Evolutionary conservation across 2,797 vertebrate genomes (phyloP).

Genomic region (Cyprinella venusta): DNA sequence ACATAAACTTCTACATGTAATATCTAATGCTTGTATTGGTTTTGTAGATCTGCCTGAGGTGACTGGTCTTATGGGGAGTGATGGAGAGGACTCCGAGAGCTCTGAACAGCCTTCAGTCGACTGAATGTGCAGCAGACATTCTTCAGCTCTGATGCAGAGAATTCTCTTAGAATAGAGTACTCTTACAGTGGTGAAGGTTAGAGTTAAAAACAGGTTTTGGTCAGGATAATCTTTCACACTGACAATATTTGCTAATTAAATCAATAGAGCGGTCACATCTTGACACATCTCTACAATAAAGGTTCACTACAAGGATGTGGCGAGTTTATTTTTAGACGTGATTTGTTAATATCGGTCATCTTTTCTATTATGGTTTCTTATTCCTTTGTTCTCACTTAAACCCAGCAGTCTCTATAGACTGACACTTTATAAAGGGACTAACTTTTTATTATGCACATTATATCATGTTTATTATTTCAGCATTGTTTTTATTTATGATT

Average conservation of each 20-base stretch:
- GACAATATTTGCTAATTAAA: background rate
- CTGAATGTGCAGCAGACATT: constrained; percentile 12
- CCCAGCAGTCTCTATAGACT: background rate
- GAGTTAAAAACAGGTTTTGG: constrained; percentile 1
- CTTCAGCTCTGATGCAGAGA: constrained; percentile 11
- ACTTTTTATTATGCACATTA: constrained; percentile 10
- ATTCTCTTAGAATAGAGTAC: too few species aligned
- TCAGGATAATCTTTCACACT: background rate
- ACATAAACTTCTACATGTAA: background rate
- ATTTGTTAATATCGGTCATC: background rate
- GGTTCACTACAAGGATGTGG: background rate
- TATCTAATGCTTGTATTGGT: background rate
- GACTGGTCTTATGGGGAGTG: constrained; percentile 54
- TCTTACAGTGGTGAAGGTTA: constrained; percentile 3
- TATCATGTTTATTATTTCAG: background rate
- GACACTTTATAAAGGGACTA: constrained; percentile 25
- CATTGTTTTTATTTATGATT: constrained; percentile 3
- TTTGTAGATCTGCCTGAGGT: constrained; percentile 53
- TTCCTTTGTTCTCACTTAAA: background rate
- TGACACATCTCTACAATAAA: background rate
- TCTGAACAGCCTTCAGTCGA: constrained; percentile 32
- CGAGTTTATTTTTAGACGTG: background rate
- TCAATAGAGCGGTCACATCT: background rate
- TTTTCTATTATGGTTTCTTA: background rate
- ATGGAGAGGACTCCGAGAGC: constrained; percentile 47